phyloP scores from a whole-genome alignment of 2,113 vertebrate genomes.

The Ariopsis seemanni region DNA sequence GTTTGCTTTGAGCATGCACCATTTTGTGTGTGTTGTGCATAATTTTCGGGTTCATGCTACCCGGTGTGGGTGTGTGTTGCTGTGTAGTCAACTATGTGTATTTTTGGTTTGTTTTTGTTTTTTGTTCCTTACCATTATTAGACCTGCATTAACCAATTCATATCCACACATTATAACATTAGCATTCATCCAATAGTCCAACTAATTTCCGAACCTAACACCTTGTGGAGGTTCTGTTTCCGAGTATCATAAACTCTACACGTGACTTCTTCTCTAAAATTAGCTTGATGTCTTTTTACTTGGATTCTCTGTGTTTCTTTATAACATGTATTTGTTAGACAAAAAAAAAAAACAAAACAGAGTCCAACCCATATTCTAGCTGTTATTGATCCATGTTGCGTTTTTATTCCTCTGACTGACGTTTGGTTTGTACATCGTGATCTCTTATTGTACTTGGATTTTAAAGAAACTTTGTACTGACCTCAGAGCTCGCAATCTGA shows the following conservation, averaged over 20 bases:
- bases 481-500: background rate
- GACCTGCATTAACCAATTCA: background rate
- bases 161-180: background rate
- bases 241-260: background rate
- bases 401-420: conserved; percentile 17
- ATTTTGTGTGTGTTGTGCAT: background rate
- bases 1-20: conserved; percentile 10
- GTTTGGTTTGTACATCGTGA: conserved; percentile 29
- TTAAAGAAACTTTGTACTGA: background rate
- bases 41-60: background rate
- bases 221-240: conserved; percentile 12
- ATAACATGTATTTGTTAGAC: conserved; percentile 27
- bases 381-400: background rate
- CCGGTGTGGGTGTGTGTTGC: background rate
- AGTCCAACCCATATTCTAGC: conserved; percentile 1
- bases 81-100: background rate
- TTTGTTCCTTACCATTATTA: background rate
- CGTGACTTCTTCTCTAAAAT: background rate
- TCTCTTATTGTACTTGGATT: conserved; percentile 20
- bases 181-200: background rate
- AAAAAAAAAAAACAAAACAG: background rate
- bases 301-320: conserved; percentile 20
- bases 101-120: background rate
- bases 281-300: conserved; percentile 13
- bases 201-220: background rate